A percentile compares a stretch with the other conserved stretches of the same genome.
Evolutionary conservation across 2,797 vertebrate genomes (phyloP).

Genomic region (Acrossocheilus wenchowensis): DNA sequence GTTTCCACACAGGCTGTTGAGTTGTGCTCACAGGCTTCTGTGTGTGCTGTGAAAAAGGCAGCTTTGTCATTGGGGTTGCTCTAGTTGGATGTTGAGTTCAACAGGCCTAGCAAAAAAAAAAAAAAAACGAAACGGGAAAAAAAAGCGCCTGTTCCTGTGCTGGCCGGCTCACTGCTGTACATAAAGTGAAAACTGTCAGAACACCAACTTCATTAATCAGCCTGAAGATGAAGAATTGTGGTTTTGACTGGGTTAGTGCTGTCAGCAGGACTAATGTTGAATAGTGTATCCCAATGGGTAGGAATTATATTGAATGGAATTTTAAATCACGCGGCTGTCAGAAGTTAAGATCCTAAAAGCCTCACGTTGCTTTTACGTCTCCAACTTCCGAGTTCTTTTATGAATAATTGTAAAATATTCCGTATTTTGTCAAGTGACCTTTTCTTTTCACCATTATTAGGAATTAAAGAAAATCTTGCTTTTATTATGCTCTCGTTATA

Average conservation of each 20-base stretch:
- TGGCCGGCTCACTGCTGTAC: slow-evolving; percentile 62
- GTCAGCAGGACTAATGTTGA: slow-evolving; percentile 68
- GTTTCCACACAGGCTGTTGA: slow-evolving; percentile 72
- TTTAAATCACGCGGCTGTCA: slow-evolving; percentile 61
- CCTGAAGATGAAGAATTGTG: slow-evolving; percentile 67
- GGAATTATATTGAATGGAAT: slow-evolving; percentile 57
- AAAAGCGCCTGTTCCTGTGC: slow-evolving; percentile 57
- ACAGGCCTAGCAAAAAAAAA: slow-evolving; percentile 63
- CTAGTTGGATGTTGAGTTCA: slow-evolving; percentile 73
- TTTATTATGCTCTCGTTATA: slow-evolving; percentile 27
- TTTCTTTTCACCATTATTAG: slow-evolving; percentile 32
- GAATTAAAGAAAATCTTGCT: slow-evolving; percentile 48
- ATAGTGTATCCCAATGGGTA: slow-evolving; percentile 66
- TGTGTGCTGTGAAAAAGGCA: slow-evolving; percentile 69
- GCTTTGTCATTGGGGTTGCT: slow-evolving; percentile 74
- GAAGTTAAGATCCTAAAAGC: slow-evolving; percentile 47
- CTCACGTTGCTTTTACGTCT: slow-evolving; percentile 43
- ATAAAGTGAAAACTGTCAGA: slow-evolving; percentile 72
- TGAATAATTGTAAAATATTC: slow-evolving; percentile 22
- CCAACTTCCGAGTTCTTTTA: slow-evolving; percentile 34
- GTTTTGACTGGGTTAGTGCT: slow-evolving; percentile 66
- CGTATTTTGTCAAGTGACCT: slow-evolving; percentile 28
- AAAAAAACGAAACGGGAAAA: neutral
- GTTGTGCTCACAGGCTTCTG: slow-evolving; percentile 72
- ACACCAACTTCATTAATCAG: slow-evolving; percentile 68